Evolutionary conservation across 1,140 invertebrate species (phyloP).

Genomic region (Homalodisca vitripennis): DNA sequence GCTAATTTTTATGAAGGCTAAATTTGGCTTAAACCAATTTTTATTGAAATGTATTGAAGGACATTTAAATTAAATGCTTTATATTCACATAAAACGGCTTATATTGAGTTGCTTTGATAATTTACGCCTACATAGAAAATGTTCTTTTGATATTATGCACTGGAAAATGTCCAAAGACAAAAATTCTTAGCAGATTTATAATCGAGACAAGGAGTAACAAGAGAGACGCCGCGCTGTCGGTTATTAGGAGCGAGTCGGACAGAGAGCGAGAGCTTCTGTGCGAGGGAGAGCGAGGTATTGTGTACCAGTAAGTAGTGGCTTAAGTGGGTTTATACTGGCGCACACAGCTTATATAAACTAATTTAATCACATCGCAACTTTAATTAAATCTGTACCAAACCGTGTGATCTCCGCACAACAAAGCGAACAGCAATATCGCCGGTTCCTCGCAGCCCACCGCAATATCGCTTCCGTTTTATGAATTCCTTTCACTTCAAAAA

Average conservation of each 20-base stretch:
- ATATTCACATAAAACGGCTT: too few species aligned
- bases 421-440: constrained; percentile 19
- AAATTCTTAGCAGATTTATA: too few species aligned
- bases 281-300: constrained; percentile 1
- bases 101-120: too few species aligned
- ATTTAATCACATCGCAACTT: constrained; percentile 20
- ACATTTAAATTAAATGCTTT: too few species aligned
- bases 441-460: neutral
- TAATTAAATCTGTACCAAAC: constrained; percentile 22
- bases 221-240: too few species aligned
- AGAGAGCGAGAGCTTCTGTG: neutral
- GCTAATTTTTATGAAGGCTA: too few species aligned
- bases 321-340: constrained; percentile 1
- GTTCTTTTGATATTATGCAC: too few species aligned
- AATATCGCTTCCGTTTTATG: neutral
- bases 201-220: too few species aligned
- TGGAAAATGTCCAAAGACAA: too few species aligned
- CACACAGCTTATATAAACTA: constrained; percentile 15
- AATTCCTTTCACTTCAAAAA: neutral
- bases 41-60: too few species aligned
- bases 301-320: constrained; percentile 3
- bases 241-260: neutral
- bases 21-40: too few species aligned
- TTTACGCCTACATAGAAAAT: too few species aligned
- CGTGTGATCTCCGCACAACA: constrained; percentile 1